Evolutionary conservation across 2,888 invertebrate species (phyloP), one percentile per base, ranked within the genome.

Genomic region (Hermodice carunculata): DNA sequence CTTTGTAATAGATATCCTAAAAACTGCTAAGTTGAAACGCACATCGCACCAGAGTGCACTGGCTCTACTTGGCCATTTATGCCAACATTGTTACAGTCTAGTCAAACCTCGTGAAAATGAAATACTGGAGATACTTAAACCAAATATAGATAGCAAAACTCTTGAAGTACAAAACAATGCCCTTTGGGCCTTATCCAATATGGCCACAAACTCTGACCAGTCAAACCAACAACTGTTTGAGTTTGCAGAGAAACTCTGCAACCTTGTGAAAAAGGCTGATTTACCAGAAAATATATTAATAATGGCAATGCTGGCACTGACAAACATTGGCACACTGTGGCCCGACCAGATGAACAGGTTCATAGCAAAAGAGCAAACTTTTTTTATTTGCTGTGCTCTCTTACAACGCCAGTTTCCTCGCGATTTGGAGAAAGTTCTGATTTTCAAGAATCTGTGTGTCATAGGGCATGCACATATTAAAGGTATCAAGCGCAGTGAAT

Each of bases 41-140:
- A 42, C 40, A 17, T 57, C 63, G 3, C 56, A 64, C n/a, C 69
- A 67, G 53, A 67, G 67, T n/a, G 37, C 49, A 2, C 49, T 71
- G 17, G 71, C 71, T 4, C 58, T 70, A 19, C 49, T 71, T 17
- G 71, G 71, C 3, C 69, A 71, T 48, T 28, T 71, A 17, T 51
- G 49, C 14, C 22, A 32, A 17, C 29, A 67, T 28, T 52, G 48
- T 44, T 31, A 34, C 34, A 3, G 26, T 32, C 34, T 11, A 14
- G 24, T 52, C 3, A 42, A 48, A 19, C 57, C 57, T 3, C 24
- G 26, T 31, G 22, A 51, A 17, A 58, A 62, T 26, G 31, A 28
- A 32, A 44, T 58, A 19, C 24, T 56, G n/a, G 29, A 40, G 29
- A 51, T 19, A 4, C 42, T 24, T 31, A 32, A 42, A 32, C 42